Evolutionary conservation across 2,113 vertebrate genomes (phyloP).

Genomic region (Embiotoca jacksoni): DNA sequence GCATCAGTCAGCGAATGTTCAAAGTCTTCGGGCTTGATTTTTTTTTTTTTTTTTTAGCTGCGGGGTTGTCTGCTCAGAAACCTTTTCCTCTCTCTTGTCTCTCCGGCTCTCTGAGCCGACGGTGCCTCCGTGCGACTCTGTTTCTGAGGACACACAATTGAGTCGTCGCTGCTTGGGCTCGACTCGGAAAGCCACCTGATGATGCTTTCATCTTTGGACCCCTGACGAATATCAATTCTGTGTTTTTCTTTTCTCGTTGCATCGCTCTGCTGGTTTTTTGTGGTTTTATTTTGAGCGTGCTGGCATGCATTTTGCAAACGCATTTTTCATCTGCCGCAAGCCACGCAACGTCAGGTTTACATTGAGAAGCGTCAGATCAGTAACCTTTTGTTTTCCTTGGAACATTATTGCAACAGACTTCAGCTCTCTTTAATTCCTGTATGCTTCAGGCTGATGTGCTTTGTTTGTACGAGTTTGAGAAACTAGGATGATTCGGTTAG

Average conservation of each 20-base stretch:
- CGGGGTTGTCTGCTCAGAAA: constrained; percentile 45
- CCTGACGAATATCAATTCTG: constrained; percentile 49
- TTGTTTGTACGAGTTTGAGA: constrained; percentile 39
- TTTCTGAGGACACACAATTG: constrained; percentile 27
- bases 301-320: too few relatives aligned
- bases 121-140: constrained; percentile 14
- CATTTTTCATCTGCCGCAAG: not conserved
- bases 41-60: constrained; percentile 15
- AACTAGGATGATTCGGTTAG: constrained; percentile 52
- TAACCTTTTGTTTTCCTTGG: constrained; percentile 36
- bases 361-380: constrained; percentile 16
- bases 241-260: constrained; percentile 5
- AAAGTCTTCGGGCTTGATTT: constrained; percentile 49
- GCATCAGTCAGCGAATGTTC: constrained; percentile 59
- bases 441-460: constrained; percentile 34
- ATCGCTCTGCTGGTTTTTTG: constrained; percentile 2
- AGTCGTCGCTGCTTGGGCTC: constrained; percentile 46
- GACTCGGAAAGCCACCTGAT: constrained; percentile 43
- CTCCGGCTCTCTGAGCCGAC: not conserved
- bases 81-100: constrained; percentile 22
- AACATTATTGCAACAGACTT: constrained; percentile 14
- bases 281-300: too few relatives aligned
- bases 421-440: constrained; percentile 3
- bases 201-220: constrained; percentile 36
- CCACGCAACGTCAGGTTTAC: constrained; percentile 10